Percentiles rank a stretch among this genome's conserved stretches.
Conservation (phyloP, 2,113 vertebrate genomes). For the Caretta caretta region DNA sequence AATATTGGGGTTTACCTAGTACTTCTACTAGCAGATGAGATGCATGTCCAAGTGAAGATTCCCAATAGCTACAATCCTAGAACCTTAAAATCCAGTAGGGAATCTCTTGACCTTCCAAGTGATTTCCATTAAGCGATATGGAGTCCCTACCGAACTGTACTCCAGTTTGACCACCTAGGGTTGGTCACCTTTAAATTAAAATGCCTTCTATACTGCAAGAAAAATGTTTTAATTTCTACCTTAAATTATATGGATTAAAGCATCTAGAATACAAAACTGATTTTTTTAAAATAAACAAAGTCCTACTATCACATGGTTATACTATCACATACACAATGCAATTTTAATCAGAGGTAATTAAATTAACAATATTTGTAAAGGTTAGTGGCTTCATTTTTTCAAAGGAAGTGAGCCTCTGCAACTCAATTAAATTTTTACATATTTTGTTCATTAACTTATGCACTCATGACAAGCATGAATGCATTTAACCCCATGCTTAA, state of each 20-base stretch:
- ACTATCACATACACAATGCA: not conserved
- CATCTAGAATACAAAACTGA: fast-evolving
- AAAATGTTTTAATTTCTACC: fast-evolving
- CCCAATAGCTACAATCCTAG: not conserved
- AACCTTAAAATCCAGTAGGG: not conserved
- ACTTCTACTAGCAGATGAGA: not conserved
- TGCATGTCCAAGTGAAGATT: not conserved
- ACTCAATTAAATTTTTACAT: not conserved
- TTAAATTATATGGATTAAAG: not conserved
- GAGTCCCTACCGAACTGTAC: not conserved
- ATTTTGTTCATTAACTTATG: conserved; percentile 1
- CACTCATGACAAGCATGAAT: not conserved
- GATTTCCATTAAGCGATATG: not conserved
- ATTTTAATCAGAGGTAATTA: not conserved
- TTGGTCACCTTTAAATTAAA: not conserved
- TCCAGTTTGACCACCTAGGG: fast-evolving
- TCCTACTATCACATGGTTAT: not conserved
- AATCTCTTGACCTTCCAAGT: not conserved
- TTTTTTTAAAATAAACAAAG: not conserved
- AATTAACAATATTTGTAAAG: not conserved
- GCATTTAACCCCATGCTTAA: not conserved
- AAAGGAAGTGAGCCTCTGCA: not conserved
- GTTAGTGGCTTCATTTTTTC: not conserved
- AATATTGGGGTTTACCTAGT: not conserved
- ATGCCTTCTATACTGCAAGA: not conserved